Conservation (phyloP, 2,797 vertebrate species). For the Myotis daubentonii region DNA sequence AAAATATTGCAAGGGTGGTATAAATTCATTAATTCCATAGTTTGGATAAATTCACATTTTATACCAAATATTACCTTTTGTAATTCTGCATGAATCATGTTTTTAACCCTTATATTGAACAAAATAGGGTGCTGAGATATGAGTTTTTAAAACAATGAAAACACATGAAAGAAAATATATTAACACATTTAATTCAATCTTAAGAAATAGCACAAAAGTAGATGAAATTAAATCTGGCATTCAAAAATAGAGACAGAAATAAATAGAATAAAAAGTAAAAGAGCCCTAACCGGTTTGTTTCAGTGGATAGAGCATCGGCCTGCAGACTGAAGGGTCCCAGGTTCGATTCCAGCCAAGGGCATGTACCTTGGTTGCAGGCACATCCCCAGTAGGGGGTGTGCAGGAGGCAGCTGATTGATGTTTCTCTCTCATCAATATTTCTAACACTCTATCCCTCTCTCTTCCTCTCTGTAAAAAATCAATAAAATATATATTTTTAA, state of each 20-base stretch:
- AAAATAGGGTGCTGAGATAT: not conserved
- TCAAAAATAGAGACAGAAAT: not conserved
- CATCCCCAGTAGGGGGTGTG: too few species aligned
- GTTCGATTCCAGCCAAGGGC: too few species aligned
- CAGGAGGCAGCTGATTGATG: too few species aligned
- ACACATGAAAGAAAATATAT: not conserved
- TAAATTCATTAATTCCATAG: constrained; percentile 61
- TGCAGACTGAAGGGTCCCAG: too few species aligned
- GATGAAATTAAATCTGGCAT: not conserved
- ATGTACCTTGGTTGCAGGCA: too few species aligned
- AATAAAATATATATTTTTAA: too few species aligned
- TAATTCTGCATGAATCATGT: not conserved
- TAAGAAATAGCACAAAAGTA: not conserved
- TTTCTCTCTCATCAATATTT: too few species aligned
- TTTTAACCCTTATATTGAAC: not conserved
- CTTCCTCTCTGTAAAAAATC: too few species aligned
- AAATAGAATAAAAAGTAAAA: not conserved
- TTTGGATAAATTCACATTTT: constrained; percentile 24
- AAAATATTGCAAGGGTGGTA: constrained; percentile 64
- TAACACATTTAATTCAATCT: constrained; percentile 2
- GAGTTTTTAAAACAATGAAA: not conserved
- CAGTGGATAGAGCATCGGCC: too few species aligned
- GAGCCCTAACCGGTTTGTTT: too few species aligned
- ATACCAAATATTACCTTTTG: not conserved
- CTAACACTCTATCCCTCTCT: too few species aligned